phyloP scores from a whole-genome alignment of 2,797 vertebrate genomes.

The Columba guinea region DNA sequence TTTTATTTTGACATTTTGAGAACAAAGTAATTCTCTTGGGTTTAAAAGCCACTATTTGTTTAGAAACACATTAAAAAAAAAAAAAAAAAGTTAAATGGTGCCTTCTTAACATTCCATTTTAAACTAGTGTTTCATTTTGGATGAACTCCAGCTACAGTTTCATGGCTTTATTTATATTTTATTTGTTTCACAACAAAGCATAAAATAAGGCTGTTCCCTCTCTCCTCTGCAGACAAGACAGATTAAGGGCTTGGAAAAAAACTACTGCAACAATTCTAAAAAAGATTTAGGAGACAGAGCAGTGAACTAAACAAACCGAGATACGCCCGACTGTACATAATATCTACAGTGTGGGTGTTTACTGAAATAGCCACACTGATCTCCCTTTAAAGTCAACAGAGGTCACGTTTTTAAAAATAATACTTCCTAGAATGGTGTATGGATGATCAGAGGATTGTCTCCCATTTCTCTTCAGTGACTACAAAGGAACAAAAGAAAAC shows the following conservation, averaged over 20 bases:
- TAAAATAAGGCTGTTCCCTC: background rate
- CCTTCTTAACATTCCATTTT: background rate
- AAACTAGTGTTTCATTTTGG: background rate
- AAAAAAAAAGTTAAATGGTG: background rate
- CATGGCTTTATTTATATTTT: background rate
- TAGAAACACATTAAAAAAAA: background rate
- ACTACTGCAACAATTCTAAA: background rate
- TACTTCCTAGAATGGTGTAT: rapidly evolving
- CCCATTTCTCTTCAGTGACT: background rate
- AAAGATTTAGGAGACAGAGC: background rate
- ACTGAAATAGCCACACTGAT: background rate
- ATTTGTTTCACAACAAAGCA: slow-evolving; percentile 1
- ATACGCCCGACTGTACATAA: background rate
- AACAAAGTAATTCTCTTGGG: background rate
- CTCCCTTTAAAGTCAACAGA: background rate
- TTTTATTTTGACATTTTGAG: background rate
- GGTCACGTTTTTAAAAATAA: background rate
- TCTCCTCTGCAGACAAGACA: background rate
- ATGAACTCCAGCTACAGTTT: slow-evolving; percentile 1
- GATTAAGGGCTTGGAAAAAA: background rate
- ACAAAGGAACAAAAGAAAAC: background rate
- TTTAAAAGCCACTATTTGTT: background rate
- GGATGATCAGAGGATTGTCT: background rate
- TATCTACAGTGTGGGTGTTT: background rate
- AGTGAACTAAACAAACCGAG: background rate